Evolutionary conservation across 2,888 invertebrate species (phyloP), one percentile per base, ranked within the genome.

Genomic region (Amphiduros pacificus): DNA sequence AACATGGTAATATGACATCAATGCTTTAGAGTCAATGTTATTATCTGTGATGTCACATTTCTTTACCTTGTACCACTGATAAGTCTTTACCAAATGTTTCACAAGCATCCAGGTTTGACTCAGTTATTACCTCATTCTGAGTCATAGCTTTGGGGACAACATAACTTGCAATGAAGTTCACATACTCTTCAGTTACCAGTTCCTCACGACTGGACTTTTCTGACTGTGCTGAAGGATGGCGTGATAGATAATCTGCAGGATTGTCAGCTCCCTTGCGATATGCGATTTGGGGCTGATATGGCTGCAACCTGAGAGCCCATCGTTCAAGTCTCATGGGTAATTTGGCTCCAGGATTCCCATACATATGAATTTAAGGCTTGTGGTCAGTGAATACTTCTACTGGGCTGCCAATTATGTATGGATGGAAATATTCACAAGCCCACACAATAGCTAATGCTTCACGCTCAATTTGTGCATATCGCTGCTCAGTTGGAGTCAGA

Each of bases 371-470:
- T 17, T 11, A 17, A 4, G 44, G 44, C n/a, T 44, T 44, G n/a
- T 44, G 44, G n/a, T 44, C 53, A 29, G 31, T 53, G 17, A 27
- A 2, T 2, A 53, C 53, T 53, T 9, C 31, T 2, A 32, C 32
- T 3, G 6, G 3, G 4, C 31, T 29, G 3, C 11, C 31, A 29
- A n/a, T 29, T 3, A 32, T 53, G 17, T 28, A 53, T 11, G 17
- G 28, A 20, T 53, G 53, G 31, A 53, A 53, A 11, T 17, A 9
- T 29, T 53, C 53, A 9, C 73, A 70, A 3, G 77, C 78, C 70
- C 73, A 76, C 0, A 71, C 72, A 0, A 79, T 41, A 17, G 56
- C 53, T 5, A 53, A 22, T 29, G 29, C 29, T 17, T 51, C 51
- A 4, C 29, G 4, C 26, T 51, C 51, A n/a, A 51, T 9, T n/a